Base-by-base conservation (phyloP, 2,888 invertebrate species). In the Frankliniella intonsa region DNA sequence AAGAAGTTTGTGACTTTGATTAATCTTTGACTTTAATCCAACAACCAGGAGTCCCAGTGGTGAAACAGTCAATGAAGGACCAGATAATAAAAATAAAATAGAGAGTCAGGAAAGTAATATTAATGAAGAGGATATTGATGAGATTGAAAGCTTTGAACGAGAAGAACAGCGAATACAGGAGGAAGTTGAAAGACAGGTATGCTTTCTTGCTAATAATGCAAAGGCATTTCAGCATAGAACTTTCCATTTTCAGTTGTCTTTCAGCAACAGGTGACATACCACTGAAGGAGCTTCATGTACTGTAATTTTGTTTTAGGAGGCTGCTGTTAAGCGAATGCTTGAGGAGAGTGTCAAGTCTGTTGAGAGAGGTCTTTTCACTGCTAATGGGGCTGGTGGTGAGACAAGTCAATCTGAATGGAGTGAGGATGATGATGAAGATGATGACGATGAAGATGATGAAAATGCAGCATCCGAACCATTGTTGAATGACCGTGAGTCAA, bases 341-440 rank as follows among this genome's bases (percentile, higher is more conserved):
- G 89, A 89, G 83, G 89, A 89, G 88, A 89, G 85, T 87, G 88
- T 84, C 87, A 89, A 87, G 87, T 88, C 81, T 90, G 92, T 84
- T 92, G 92, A 86, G 25, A 81, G 80, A n/a, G 51, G 81, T 85
- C 82, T 84, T 81, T 83, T 81, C 17, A 69, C 69, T 81, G 80
- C 81, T 50, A 81, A 83, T 69, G 84, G 82, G 80, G 83, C 65
- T 83, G 80, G 81, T 22, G 81, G 83, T 25, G 86, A 86, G 83
- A 85, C 86, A n/a, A 94, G 94, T 88, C 93, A 94, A 86, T 94
- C 94, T n/a, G 95, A 95, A 87, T 94, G 94, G 94, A 94, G 94
- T 84, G 91, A 92, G 22, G 91, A 83, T 88, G 90, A 85, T 88
- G 89, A 17, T 88, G 92, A 92, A 86, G 91, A 17, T 25, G 90